Conservation (phyloP, 2,797 vertebrate genomes). For the Oreortyx pictus region DNA sequence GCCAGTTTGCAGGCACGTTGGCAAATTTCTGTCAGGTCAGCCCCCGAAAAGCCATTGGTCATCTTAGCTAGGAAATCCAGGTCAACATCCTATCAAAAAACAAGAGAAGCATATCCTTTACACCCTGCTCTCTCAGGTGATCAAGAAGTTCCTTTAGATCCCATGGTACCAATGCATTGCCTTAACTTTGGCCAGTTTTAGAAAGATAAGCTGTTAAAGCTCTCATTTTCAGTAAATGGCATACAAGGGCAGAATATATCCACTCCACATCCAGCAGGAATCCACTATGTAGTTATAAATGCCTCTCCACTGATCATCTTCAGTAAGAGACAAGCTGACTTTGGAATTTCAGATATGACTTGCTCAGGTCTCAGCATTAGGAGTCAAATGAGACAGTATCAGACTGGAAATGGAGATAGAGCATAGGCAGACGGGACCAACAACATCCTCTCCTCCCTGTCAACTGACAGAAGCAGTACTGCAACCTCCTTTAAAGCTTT, state of each 20-base stretch:
- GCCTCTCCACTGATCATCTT: neutral
- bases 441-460: neutral
- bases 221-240: neutral
- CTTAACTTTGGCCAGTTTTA: neutral
- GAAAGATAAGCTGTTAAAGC: neutral
- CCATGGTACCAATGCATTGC: neutral
- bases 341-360: neutral
- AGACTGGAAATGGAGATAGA: neutral
- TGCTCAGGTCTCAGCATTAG: neutral
- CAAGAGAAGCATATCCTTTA: neutral
- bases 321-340: neutral
- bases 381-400: neutral
- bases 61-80: slow-evolving; percentile 97
- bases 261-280: neutral
- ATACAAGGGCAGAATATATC: accelerated
- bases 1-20: slow-evolving; percentile 97
- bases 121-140: neutral
- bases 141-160: neutral
- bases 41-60: slow-evolving; percentile 98
- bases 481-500: neutral
- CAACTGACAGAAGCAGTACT: neutral
- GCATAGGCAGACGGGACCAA: neutral
- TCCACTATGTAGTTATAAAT: accelerated
- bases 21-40: slow-evolving; percentile 97
- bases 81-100: slow-evolving; percentile 89